Conservation (phyloP, 2,797 vertebrate genomes). For the Ctenopoma kingsleyae region DNA sequence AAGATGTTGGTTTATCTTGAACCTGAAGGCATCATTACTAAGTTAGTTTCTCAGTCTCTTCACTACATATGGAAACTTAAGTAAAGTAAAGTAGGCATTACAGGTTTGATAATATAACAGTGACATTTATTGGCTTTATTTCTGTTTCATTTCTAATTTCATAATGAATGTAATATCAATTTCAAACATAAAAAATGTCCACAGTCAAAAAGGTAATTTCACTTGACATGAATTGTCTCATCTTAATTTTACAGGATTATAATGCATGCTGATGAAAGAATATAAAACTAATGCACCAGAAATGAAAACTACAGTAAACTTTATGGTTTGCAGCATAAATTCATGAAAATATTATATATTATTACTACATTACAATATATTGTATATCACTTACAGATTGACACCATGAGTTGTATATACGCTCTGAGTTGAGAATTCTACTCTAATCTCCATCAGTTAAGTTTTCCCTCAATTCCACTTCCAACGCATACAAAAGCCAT, state of each 20-base stretch:
- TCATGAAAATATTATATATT: too few species aligned
- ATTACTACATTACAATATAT: too few species aligned
- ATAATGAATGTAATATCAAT: too few species aligned
- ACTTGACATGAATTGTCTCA: neutral
- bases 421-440: too few species aligned
- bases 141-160: too few species aligned
- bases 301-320: neutral
- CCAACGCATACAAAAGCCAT: neutral
- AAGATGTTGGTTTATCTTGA: constrained; percentile 5
- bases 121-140: constrained; percentile 7
- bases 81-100: constrained; percentile 3
- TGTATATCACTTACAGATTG: neutral
- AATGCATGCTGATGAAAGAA: neutral
- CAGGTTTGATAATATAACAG: neutral
- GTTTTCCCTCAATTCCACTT: neutral
- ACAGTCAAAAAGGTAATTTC: neutral
- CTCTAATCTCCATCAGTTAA: too few species aligned
- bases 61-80: neutral
- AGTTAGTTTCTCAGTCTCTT: neutral
- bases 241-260: neutral
- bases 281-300: neutral
- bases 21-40: neutral
- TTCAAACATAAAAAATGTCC: too few species aligned
- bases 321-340: too few species aligned
- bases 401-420: too few species aligned